These are phyloP conservation scores for Choloepus didactylus DNA, from an alignment of 2,797 vertebrate genomes.

Conservation along the genomic window DNA sequence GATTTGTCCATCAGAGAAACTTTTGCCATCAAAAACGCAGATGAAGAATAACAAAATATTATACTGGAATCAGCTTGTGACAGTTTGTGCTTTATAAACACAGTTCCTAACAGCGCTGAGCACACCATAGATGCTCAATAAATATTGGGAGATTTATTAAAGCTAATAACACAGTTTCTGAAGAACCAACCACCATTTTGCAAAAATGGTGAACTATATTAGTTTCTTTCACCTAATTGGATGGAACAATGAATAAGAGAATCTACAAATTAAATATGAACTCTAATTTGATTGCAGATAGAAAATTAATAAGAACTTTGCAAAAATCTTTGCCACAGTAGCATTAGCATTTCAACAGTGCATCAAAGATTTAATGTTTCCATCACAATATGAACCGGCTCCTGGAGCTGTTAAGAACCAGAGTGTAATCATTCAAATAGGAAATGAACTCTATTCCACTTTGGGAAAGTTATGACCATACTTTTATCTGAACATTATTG, in stretches of 20 bases:
- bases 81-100: conserved; percentile 77
- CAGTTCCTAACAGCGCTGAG: background rate
- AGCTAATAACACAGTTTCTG: conserved; percentile 33
- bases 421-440: conserved; percentile 71
- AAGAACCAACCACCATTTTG: conserved; percentile 64
- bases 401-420: conserved; percentile 75
- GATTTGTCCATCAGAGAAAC: conserved; percentile 33
- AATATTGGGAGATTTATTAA: conserved; percentile 53
- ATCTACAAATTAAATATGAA: conserved; percentile 70
- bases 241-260: conserved; percentile 61
- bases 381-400: conserved; percentile 74
- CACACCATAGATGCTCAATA: conserved; percentile 6
- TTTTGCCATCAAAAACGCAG: conserved; percentile 23
- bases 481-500: conserved; percentile 78
- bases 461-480: conserved; percentile 72
- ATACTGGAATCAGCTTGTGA: conserved; percentile 65
- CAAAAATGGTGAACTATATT: conserved; percentile 46
- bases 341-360: conserved; percentile 84
- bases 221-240: conserved; percentile 73
- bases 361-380: conserved; percentile 81
- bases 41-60: conserved; percentile 54
- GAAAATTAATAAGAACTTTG: conserved; percentile 71
- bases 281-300: conserved; percentile 63
- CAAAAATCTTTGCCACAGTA: conserved; percentile 83
- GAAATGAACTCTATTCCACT: conserved; percentile 68